These are phyloP conservation scores for Melanotaenia trifasciata DNA, from an alignment of 2,797 vertebrate species.

Conservation along the genomic window DNA sequence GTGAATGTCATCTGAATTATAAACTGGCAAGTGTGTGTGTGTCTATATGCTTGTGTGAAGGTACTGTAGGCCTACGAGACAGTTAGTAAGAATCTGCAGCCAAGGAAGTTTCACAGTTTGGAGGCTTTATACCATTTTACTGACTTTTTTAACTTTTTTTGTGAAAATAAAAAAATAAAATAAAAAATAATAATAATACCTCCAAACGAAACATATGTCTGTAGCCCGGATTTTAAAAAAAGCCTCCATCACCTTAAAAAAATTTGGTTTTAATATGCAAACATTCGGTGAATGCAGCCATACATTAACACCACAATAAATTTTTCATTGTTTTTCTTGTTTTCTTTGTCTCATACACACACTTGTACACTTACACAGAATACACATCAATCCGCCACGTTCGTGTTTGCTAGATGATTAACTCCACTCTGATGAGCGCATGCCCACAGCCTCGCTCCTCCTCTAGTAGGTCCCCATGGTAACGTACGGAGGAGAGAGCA, in stretches of 20 bases:
- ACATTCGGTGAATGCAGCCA: background rate
- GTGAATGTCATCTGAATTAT: background rate
- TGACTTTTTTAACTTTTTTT: too few relatives aligned
- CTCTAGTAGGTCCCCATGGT: slow-evolving; percentile 77
- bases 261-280: too few relatives aligned
- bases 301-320: background rate
- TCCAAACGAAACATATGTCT: too few relatives aligned
- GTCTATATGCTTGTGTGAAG: background rate
- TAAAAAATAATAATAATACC: too few relatives aligned
- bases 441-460: slow-evolving; percentile 66
- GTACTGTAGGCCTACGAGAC: too few relatives aligned
- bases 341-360: background rate
- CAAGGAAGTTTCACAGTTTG: too few relatives aligned
- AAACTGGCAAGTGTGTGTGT: background rate
- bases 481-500: slow-evolving; percentile 78
- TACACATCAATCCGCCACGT: slow-evolving; percentile 36
- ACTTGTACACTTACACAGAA: slow-evolving; percentile 11
- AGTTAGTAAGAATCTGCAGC: too few relatives aligned
- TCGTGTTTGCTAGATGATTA: slow-evolving; percentile 49
- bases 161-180: too few relatives aligned
- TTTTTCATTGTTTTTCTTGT: background rate
- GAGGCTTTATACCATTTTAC: too few relatives aligned
- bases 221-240: too few relatives aligned
- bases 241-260: too few relatives aligned
- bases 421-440: slow-evolving; percentile 64